A percentile compares a stretch with the other conserved stretches of the same genome.
These are phyloP conservation scores for Nautilus pompilius DNA, from an alignment of 1,140 invertebrate species.

Conservation along the genomic window DNA sequence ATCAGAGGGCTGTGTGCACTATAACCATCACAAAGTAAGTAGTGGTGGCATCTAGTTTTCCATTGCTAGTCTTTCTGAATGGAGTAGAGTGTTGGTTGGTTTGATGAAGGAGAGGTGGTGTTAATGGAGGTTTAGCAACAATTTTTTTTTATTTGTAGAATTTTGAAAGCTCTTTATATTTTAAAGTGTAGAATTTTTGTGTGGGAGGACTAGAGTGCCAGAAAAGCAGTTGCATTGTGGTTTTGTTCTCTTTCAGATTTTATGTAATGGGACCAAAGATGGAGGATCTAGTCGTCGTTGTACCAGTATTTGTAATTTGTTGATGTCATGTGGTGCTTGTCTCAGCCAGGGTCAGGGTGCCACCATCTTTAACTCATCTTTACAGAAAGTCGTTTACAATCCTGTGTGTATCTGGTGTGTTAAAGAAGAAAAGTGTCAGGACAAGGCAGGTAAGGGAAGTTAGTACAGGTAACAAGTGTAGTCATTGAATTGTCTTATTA, in stretches of 20 bases:
- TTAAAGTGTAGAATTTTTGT: too few species aligned
- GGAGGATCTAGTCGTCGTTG: conserved; percentile 55
- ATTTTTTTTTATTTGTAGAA: background rate
- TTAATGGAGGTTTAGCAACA: background rate
- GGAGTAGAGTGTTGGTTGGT: background rate
- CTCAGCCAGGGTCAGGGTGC: conserved; percentile 60
- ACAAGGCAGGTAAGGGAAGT: conserved; percentile 66
- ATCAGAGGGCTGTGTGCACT: conserved; percentile 40
- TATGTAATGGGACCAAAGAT: too few species aligned
- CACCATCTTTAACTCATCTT: conserved; percentile 24
- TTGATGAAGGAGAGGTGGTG: background rate
- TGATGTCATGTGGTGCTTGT: conserved; percentile 86
- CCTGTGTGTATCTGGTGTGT: conserved; percentile 88
- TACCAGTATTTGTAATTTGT: conserved; percentile 80
- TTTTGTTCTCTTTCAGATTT: too few species aligned
- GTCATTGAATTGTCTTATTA: background rate
- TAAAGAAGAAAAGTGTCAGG: conserved; percentile 85
- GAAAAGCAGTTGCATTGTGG: too few species aligned
- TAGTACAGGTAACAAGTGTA: too few species aligned
- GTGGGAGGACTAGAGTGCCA: too few species aligned
- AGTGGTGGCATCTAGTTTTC: background rate
- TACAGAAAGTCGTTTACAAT: conserved; percentile 21
- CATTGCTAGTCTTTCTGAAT: background rate
- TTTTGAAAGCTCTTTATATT: too few species aligned
- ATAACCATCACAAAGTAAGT: conserved; percentile 31